Percentiles rank a stretch among this genome's conserved stretches.
Conservation (phyloP, 2,888 invertebrate genomes). For the Acanthacorydalis orientalis region DNA sequence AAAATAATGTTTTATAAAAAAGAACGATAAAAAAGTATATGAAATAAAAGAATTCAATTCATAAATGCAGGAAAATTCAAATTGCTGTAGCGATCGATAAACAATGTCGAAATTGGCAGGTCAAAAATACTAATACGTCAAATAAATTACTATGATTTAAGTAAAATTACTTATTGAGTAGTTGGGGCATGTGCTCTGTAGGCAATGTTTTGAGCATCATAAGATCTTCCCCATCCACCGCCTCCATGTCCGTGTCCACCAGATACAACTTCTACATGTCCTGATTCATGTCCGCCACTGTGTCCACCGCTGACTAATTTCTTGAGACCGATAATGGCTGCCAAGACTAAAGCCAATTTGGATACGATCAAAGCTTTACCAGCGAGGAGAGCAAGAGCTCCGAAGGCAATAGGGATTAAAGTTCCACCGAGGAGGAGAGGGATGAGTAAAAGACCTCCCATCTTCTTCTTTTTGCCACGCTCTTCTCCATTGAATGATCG, state of each 20-base stretch:
- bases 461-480: slow-evolving; percentile 49
- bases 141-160: too few relatives aligned
- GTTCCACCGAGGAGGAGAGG: slow-evolving; percentile 67
- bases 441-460: slow-evolving; percentile 57
- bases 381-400: slow-evolving; percentile 63
- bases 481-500: slow-evolving; percentile 44
- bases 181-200: slow-evolving; percentile 31
- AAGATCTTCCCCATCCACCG: slow-evolving; percentile 57
- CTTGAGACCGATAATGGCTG: slow-evolving; percentile 72
- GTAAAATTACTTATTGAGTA: slow-evolving; percentile 8
- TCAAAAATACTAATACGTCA: too few relatives aligned
- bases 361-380: slow-evolving; percentile 76
- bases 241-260: slow-evolving; percentile 41
- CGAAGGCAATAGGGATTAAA: slow-evolving; percentile 65
- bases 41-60: too few relatives aligned
- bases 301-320: slow-evolving; percentile 55
- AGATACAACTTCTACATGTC: slow-evolving; percentile 50
- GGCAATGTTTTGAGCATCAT: slow-evolving; percentile 37
- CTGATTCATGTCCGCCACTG: slow-evolving; percentile 38
- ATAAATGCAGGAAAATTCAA: too few relatives aligned
- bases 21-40: slow-evolving; percentile 8
- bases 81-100: too few relatives aligned
- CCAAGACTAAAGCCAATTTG: slow-evolving; percentile 64
- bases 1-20: slow-evolving; percentile 17
- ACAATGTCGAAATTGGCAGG: too few relatives aligned